phyloP scores from a whole-genome alignment of 2,888 invertebrate genomes.

The Thereva unica region DNA sequence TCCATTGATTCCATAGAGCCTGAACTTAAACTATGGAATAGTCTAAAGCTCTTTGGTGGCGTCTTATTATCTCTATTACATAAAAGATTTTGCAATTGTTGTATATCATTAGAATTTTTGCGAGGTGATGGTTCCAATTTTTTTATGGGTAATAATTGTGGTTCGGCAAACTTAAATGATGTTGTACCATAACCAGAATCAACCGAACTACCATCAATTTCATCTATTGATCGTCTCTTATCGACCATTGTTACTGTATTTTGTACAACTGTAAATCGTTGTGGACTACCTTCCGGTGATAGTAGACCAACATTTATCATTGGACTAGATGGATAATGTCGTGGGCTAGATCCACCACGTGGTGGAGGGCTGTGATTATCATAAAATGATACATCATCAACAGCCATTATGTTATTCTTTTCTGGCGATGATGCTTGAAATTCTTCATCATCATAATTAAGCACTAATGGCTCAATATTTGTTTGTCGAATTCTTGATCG shows the following conservation, averaged over 20 bases:
- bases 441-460: conserved; percentile 31
- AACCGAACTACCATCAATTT: conserved; percentile 63
- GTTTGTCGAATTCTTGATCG: conserved; percentile 38
- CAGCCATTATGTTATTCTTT: conserved; percentile 46
- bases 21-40: conserved; percentile 61
- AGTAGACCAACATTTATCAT: conserved; percentile 44
- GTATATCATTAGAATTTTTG: not conserved
- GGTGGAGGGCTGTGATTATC: conserved; percentile 47
- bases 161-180: conserved; percentile 56
- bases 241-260: conserved; percentile 44
- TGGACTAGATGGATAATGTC: conserved; percentile 44
- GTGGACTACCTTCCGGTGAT: conserved; percentile 56
- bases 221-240: conserved; percentile 44
- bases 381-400: conserved; percentile 56
- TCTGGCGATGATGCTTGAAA: conserved; percentile 15
- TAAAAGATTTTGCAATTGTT: not conserved
- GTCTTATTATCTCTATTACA: conserved; percentile 9
- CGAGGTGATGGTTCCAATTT: conserved; percentile 44
- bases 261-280: conserved; percentile 48
- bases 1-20: conserved; percentile 60
- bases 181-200: conserved; percentile 63
- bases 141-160: conserved; percentile 56
- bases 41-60: conserved; percentile 52
- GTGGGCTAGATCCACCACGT: conserved; percentile 40
- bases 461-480: conserved; percentile 30